Evolutionary conservation across 2,888 invertebrate genomes (phyloP).

Genomic region (Caenorhabditis plicata): DNA sequence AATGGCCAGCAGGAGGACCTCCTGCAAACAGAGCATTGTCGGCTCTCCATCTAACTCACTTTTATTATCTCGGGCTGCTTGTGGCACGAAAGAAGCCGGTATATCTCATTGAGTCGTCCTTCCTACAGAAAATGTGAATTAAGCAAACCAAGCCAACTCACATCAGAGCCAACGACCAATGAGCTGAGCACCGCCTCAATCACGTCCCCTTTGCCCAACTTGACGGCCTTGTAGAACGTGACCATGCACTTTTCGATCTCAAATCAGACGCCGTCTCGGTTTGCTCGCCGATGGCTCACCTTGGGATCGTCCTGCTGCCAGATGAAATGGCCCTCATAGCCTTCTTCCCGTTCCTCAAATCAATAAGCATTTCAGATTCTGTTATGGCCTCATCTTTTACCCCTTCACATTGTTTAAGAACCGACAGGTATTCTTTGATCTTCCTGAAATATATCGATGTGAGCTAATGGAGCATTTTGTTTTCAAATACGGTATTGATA

Average conservation of each 20-base stretch:
- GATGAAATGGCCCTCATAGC: conserved; percentile 35
- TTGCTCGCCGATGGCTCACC: too few species aligned
- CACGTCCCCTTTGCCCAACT: not conserved
- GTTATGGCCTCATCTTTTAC: too few species aligned
- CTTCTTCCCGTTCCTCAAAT: conserved; percentile 27
- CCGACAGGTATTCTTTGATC: conserved; percentile 2
- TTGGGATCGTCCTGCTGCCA: conserved; percentile 22
- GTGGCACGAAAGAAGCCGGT: not conserved
- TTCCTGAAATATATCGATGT: conserved; percentile 3
- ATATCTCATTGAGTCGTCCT: conserved; percentile 12
- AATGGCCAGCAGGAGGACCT: conserved; percentile 51
- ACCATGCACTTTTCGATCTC: not conserved
- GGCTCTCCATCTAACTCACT: too few species aligned
- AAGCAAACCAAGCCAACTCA: conserved; percentile 6
- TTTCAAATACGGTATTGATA: too few species aligned
- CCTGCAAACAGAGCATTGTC: conserved; percentile 32
- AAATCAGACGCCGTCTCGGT: too few species aligned
- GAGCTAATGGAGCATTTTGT: too few species aligned
- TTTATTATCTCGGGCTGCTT: too few species aligned
- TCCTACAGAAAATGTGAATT: conserved; percentile 7
- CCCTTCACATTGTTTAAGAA: conserved; percentile 4
- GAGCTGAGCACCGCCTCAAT: not conserved
- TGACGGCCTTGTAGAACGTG: not conserved
- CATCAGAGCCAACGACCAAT: conserved; percentile 11
- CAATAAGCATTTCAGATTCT: not conserved